Evolutionary conservation across 2,113 vertebrate species (phyloP).

Genomic region (Pangasianodon hypophthalmus): DNA sequence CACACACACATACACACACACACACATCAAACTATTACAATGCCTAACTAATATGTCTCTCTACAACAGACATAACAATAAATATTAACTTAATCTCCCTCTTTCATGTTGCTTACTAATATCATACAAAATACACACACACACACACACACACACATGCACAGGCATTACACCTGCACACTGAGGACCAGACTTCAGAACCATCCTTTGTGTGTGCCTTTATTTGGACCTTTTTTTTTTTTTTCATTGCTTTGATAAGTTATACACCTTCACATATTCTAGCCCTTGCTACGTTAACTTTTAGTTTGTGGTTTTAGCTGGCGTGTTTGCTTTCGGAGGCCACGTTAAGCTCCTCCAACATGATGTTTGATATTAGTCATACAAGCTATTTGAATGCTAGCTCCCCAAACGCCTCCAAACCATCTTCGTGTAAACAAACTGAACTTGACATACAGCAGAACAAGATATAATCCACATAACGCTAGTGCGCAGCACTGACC

Average conservation of each 20-base stretch:
- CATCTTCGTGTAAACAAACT: not conserved
- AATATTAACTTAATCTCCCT: not conserved
- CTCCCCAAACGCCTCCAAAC: not conserved
- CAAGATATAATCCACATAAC: not conserved
- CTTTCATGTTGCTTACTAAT: not conserved
- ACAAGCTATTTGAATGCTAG: not conserved
- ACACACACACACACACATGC: not conserved
- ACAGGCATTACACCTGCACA: not conserved
- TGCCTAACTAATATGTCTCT: not conserved
- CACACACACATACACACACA: not conserved
- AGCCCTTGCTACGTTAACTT: not conserved
- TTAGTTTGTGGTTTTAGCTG: not conserved
- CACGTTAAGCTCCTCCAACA: not conserved
- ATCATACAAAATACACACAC: not conserved
- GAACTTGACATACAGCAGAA: not conserved
- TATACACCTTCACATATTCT: not conserved
- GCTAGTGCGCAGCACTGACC: too few species aligned
- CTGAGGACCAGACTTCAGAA: not conserved
- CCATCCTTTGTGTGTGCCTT: not conserved
- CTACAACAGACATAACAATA: not conserved
- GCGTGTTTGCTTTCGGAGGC: slow-evolving; percentile 13
- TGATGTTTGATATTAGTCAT: slow-evolving; percentile 26
- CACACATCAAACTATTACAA: not conserved
- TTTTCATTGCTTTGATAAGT: not conserved
- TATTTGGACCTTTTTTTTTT: not conserved